Evolutionary conservation across 2,888 invertebrate genomes (phyloP).

Genomic region (Megalurothrips usitatus): DNA sequence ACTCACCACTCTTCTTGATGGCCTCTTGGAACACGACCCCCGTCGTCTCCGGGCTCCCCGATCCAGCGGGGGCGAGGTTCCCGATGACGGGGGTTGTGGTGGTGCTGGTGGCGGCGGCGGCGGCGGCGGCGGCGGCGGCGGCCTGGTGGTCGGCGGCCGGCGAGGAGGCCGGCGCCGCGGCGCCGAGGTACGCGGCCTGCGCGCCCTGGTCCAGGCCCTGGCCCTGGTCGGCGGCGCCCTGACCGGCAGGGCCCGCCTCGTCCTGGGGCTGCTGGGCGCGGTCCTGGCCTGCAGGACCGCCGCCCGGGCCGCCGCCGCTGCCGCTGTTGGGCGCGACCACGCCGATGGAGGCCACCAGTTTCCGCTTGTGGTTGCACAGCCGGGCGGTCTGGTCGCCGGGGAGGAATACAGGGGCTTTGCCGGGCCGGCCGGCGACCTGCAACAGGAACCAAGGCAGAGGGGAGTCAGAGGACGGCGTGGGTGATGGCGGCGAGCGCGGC

Average conservation of each 20-base stretch:
- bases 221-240: neutral
- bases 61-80: neutral
- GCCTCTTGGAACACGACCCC: neutral
- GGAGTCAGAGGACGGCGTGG: neutral
- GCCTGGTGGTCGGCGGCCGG: too few species aligned
- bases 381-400: neutral
- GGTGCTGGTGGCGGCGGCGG: neutral
- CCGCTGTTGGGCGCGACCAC: neutral
- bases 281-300: neutral
- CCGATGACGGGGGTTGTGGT: neutral
- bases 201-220: neutral
- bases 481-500: too few species aligned
- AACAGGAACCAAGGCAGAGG: neutral
- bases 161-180: neutral
- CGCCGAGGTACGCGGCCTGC: neutral
- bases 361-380: constrained; percentile 17
- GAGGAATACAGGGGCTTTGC: neutral
- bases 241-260: neutral
- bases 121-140: too few species aligned
- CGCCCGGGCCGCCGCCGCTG: constrained; percentile 14
- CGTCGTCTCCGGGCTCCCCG: neutral
- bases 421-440: neutral
- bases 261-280: too few species aligned
- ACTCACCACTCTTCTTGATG: neutral
- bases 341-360: neutral